These are phyloP conservation scores for Triplophysa rosa DNA, from an alignment of 2,113 vertebrate genomes.

Conservation along the genomic window DNA sequence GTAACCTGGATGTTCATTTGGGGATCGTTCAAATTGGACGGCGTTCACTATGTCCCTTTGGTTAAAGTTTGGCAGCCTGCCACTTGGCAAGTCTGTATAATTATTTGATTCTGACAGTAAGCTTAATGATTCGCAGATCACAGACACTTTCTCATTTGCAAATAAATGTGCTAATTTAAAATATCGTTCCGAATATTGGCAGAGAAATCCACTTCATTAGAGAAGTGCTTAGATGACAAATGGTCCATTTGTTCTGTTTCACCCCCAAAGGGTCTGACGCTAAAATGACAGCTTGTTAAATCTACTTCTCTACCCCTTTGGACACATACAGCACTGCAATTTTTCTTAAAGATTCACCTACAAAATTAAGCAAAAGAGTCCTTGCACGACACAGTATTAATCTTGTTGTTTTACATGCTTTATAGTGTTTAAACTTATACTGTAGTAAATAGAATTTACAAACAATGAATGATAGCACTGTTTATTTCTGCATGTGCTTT, in stretches of 20 bases:
- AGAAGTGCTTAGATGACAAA: slow-evolving; percentile 47
- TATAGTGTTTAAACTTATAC: no score
- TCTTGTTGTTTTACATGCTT: no score
- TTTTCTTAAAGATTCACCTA: no score
- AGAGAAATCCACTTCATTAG: slow-evolving; percentile 43
- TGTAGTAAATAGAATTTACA: no score
- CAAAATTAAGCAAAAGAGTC: no score
- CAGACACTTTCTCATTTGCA: slow-evolving; percentile 43
- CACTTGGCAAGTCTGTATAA: slow-evolving; percentile 29
- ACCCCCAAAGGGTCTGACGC: slow-evolving; percentile 17
- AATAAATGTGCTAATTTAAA: slow-evolving; percentile 47
- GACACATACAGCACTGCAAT: not conserved
- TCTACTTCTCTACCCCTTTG: not conserved
- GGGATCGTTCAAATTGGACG: slow-evolving; percentile 1
- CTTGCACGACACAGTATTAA: no score
- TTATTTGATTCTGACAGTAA: slow-evolving; percentile 47
- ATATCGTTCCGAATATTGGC: slow-evolving; percentile 34
- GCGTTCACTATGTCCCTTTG: not conserved
- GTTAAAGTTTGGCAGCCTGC: slow-evolving; percentile 40
- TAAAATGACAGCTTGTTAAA: slow-evolving; percentile 19
- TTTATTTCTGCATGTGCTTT: no score
- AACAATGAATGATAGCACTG: no score
- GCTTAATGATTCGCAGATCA: slow-evolving; percentile 44
- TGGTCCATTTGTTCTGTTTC: slow-evolving; percentile 24
- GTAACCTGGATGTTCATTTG: slow-evolving; percentile 8